Evolutionary conservation across 2,113 vertebrate genomes (phyloP).

Genomic region (Furnarius figulus): DNA sequence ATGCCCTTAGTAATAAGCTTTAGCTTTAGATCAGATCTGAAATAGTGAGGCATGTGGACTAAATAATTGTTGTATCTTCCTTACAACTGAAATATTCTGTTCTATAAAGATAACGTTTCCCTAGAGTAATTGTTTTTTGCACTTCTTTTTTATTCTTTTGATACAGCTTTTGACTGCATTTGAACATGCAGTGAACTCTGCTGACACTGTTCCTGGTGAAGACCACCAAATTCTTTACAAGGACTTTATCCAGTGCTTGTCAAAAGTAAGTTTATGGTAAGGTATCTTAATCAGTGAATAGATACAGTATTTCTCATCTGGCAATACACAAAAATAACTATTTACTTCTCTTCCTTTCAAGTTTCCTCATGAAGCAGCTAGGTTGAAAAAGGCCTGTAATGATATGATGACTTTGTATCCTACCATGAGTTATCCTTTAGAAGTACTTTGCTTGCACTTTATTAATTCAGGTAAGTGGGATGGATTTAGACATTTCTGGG

Average conservation of each 20-base stretch:
- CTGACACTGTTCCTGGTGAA: conserved; percentile 81
- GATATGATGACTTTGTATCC: conserved; percentile 85
- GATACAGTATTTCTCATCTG: not conserved
- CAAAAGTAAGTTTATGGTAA: conserved; percentile 79
- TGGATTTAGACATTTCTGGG: not conserved
- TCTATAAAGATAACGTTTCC: not conserved
- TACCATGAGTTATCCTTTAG: conserved; percentile 80
- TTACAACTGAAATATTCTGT: not conserved
- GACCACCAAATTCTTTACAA: conserved; percentile 83
- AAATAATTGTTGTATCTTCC: not conserved
- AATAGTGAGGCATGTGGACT: not conserved
- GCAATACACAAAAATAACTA: not conserved
- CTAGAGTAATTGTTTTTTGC: not conserved
- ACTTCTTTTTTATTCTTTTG: conserved; percentile 4
- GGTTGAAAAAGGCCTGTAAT: conserved; percentile 85
- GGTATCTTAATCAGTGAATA: not conserved
- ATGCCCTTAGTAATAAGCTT: not conserved
- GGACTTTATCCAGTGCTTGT: conserved; percentile 86
- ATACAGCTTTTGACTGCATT: conserved; percentile 88
- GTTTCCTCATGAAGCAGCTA: conserved; percentile 82
- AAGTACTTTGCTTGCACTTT: conserved; percentile 85
- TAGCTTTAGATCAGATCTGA: not conserved
- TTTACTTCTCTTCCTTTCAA: conserved; percentile 41
- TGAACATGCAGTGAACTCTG: conserved; percentile 83
- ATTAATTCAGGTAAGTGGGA: conserved; percentile 81